These are phyloP conservation scores for Lampropteryx suffumata DNA, from an alignment of 2,888 invertebrate genomes.

Conservation along the genomic window DNA sequence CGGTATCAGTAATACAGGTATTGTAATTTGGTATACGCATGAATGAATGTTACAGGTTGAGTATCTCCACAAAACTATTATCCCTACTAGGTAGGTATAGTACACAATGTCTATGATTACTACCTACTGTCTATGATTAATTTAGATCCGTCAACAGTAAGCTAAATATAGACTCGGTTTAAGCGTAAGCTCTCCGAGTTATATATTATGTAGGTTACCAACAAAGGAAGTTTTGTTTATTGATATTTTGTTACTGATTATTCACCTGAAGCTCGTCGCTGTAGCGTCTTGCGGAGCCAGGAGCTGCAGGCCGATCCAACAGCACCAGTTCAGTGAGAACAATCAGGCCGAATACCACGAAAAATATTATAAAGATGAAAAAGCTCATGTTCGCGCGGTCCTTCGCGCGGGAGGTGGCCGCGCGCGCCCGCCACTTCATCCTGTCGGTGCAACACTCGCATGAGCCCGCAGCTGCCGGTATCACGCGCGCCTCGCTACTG, in stretches of 20 bases:
- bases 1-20: too few species aligned
- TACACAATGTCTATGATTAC: too few species aligned
- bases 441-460: constrained; percentile 56
- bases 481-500: constrained; percentile 54
- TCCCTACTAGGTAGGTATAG: too few species aligned
- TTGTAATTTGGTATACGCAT: too few species aligned
- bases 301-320: constrained; percentile 81
- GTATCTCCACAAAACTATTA: too few species aligned
- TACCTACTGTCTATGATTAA: too few species aligned
- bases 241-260: neutral
- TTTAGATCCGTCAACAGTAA: neutral
- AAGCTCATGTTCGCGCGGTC: constrained; percentile 95
- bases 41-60: too few species aligned
- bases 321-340: constrained; percentile 92
- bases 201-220: neutral
- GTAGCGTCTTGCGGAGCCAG: constrained; percentile 79
- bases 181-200: neutral
- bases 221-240: constrained; percentile 26
- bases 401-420: constrained; percentile 82
- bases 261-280: constrained; percentile 88
- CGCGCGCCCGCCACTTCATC: constrained; percentile 79
- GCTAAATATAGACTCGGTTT: neutral
- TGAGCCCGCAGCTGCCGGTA: constrained; percentile 52
- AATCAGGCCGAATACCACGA: constrained; percentile 93
- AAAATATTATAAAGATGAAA: constrained; percentile 95